Evolutionary conservation across 2,113 vertebrate species (phyloP).

Genomic region (Tricholaema leucomelas): DNA sequence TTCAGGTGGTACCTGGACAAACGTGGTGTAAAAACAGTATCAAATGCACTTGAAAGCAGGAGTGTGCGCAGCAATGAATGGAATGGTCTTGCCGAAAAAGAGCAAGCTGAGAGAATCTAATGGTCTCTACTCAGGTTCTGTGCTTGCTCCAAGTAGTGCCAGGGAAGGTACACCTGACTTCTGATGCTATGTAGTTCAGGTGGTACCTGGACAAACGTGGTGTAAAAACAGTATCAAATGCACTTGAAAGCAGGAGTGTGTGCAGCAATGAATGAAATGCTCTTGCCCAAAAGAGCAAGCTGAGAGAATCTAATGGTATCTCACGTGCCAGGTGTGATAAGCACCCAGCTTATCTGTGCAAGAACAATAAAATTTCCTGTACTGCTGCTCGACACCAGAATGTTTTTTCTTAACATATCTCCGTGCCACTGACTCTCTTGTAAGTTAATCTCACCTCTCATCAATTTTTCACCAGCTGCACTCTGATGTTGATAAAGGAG

Average conservation of each 20-base stretch:
- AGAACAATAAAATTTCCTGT: slow-evolving; percentile 60
- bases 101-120: slow-evolving; percentile 25
- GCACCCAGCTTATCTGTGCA: slow-evolving; percentile 46
- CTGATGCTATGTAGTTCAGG: too few species aligned
- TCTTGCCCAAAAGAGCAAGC: not conserved
- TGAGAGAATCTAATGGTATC: slow-evolving; percentile 28
- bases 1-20: too few species aligned
- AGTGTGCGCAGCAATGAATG: too few species aligned
- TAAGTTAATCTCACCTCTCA: slow-evolving; percentile 79
- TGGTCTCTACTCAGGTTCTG: too few species aligned
- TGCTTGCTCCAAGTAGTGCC: too few species aligned
- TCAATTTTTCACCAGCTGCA: slow-evolving; percentile 89
- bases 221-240: not conserved
- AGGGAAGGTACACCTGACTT: too few species aligned
- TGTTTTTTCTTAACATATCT: slow-evolving; percentile 69
- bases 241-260: slow-evolving; percentile 14
- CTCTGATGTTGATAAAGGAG: slow-evolving; percentile 96
- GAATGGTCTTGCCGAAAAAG: too few species aligned
- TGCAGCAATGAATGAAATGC: slow-evolving; percentile 32
- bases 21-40: too few species aligned
- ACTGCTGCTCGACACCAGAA: slow-evolving; percentile 31
- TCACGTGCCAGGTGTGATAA: not conserved
- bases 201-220: too few species aligned
- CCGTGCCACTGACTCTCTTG: slow-evolving; percentile 57
- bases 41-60: too few species aligned